These are phyloP conservation scores for Pocillopora grandis DNA, from an alignment of 92 coral and sea anemone species.

Conservation along the genomic window DNA sequence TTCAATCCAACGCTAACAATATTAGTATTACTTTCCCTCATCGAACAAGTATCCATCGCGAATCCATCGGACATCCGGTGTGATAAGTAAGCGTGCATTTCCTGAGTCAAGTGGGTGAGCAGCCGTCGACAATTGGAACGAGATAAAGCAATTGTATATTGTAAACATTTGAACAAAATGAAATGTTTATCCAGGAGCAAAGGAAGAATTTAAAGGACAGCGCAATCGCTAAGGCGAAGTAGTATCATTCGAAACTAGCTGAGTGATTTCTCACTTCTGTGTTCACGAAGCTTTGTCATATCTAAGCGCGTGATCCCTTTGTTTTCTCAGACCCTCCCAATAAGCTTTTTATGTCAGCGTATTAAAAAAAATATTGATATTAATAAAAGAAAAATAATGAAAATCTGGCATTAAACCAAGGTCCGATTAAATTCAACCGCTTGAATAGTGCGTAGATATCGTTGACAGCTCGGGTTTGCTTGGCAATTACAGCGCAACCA, in stretches of 20 bases:
- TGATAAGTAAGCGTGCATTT: conserved; percentile 18
- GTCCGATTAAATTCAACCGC: background rate
- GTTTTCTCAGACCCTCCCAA: background rate
- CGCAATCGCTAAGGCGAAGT: background rate
- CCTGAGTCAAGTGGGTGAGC: conserved; percentile 25
- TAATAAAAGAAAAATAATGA: background rate
- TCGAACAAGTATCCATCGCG: conserved; percentile 3
- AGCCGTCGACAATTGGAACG: conserved; percentile 16
- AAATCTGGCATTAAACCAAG: conserved; percentile 18
- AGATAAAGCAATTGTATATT: conserved; percentile 4
- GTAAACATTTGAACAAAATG: conserved; percentile 1
- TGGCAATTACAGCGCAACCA: background rate
- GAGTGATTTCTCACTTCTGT: too few relatives aligned
- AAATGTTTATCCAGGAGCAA: background rate
- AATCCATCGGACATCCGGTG: conserved; percentile 25
- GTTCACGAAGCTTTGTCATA: too few relatives aligned
- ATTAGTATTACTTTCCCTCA: conserved; percentile 4
- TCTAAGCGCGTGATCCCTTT: background rate
- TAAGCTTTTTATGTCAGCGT: background rate
- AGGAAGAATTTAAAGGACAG: background rate
- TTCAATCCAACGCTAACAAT: background rate
- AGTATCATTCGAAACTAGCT: too few relatives aligned
- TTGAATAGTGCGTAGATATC: background rate
- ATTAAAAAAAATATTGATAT: background rate
- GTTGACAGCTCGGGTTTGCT: conserved; percentile 10